Evolutionary conservation across 2,797 vertebrate species (phyloP), one percentile per base, ranked within the genome.

Genomic region (Pseudochirops cupreus): DNA sequence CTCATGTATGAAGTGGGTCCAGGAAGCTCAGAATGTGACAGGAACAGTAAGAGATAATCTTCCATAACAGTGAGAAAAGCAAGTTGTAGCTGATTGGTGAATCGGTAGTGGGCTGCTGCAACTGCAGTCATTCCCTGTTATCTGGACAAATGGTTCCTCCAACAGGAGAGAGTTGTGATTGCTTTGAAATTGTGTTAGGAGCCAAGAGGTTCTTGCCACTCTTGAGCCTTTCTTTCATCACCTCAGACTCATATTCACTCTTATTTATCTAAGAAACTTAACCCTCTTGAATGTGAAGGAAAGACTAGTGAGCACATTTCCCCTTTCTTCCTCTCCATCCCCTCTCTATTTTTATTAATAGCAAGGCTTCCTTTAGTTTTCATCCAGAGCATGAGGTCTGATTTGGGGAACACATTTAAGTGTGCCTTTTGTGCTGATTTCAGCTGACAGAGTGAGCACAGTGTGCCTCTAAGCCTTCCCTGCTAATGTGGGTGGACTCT

Each of bases 401-500:
- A 90, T 62, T 95, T 97, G 91, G 39, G 91, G 62, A 91, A 13
- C 50, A 54, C 93, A 57, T 67, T 92, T 18, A 91, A 96, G 67
- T 53, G 1, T 95, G 91, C 92, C 94, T 46, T 97, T 96, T 91
- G 92, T 39, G 56, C 90, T 93, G 93, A 94, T 59, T 96, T 96
- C 95, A 96, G 39, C 91, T 93, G 95, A 95, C 95, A 95, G 46
- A 95, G 94, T 97, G 46, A 95, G 93, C 53, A 94, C 59, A 92
- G 92, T 97, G 97, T 92, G 92, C 92, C 97, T 97, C 21, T 46
- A 94, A 90, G 90, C 95, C 56, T 95, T 91, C 93, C 90, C 95
- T 95, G 94, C 2, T 92, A 91, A 93, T 13, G 7, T 0, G 89
- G 92, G 56, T 87, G 57, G 93, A 94, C 94, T 98, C 96, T 54